phyloP scores from a whole-genome alignment of 2,888 invertebrate species.

The Bugula neritina region DNA sequence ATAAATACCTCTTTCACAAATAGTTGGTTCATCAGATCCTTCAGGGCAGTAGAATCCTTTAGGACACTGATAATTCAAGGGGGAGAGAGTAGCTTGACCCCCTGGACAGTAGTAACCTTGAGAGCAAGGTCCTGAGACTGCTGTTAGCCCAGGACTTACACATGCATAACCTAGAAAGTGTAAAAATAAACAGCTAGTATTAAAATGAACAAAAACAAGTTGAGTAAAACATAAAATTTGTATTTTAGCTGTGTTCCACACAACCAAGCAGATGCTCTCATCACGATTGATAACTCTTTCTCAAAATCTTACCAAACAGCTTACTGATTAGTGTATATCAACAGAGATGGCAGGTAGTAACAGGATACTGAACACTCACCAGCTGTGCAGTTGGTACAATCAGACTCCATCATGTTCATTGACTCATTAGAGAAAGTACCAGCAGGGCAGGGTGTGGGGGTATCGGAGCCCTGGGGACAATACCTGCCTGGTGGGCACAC shows the following conservation, averaged over 20 bases:
- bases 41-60: slow-evolving; percentile 42
- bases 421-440: slow-evolving; percentile 47
- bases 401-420: slow-evolving; percentile 40
- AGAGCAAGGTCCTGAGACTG: slow-evolving; percentile 38
- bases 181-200: no score
- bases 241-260: no score
- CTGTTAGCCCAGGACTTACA: slow-evolving; percentile 37
- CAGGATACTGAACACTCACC: no score
- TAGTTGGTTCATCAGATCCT: slow-evolving; percentile 38
- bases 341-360: no score
- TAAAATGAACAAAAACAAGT: background rate
- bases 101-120: slow-evolving; percentile 48
- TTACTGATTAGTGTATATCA: no score
- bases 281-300: no score
- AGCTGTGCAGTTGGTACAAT: slow-evolving; percentile 47
- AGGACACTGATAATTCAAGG: slow-evolving; percentile 39
- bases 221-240: no score
- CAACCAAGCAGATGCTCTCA: no score
- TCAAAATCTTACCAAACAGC: no score
- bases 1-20: slow-evolving; percentile 43
- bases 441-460: slow-evolving; percentile 39
- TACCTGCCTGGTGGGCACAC: slow-evolving; percentile 43
- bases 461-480: slow-evolving; percentile 40
- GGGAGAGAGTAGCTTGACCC: slow-evolving; percentile 40
- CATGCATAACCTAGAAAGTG: slow-evolving; percentile 44